Evolutionary conservation across 2,888 invertebrate genomes (phyloP).

Genomic region (Odiellus spinosus): DNA sequence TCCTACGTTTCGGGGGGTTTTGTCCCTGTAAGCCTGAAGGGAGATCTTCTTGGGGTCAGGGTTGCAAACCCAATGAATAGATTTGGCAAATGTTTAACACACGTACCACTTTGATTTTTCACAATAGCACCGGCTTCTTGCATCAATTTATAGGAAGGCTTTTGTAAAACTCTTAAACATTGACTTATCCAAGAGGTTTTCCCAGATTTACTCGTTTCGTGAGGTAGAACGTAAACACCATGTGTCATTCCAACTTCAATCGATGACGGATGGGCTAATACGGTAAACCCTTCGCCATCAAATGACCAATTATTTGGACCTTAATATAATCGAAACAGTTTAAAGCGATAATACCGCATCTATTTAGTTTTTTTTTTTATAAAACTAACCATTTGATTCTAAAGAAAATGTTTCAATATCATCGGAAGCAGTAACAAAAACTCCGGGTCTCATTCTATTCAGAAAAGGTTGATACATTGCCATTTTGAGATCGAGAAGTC

Average conservation of each 20-base stretch:
- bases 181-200: slow-evolving; percentile 21
- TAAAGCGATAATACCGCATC: not conserved
- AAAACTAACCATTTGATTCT: slow-evolving; percentile 6
- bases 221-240: slow-evolving; percentile 33
- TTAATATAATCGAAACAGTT: not conserved
- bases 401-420: slow-evolving; percentile 29
- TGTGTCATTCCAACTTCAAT: slow-evolving; percentile 30
- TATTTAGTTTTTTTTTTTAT: not conserved
- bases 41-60: too few species aligned
- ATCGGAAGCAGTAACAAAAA: slow-evolving; percentile 33
- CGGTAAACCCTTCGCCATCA: slow-evolving; percentile 29
- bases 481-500: slow-evolving; percentile 34
- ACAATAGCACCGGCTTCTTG: slow-evolving; percentile 27
- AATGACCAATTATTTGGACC: not conserved
- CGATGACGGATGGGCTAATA: slow-evolving; percentile 33
- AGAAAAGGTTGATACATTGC: slow-evolving; percentile 33
- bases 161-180: slow-evolving; percentile 33
- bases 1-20: too few species aligned
- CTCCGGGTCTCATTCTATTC: slow-evolving; percentile 29
- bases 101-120: too few species aligned
- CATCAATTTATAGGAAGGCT: slow-evolving; percentile 31
- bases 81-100: too few species aligned
- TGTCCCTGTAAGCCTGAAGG: too few species aligned
- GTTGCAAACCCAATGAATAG: too few species aligned
- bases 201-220: not conserved